These are phyloP conservation scores for Andrena bucephala DNA, from an alignment of 2,888 invertebrate genomes.

Conservation along the genomic window DNA sequence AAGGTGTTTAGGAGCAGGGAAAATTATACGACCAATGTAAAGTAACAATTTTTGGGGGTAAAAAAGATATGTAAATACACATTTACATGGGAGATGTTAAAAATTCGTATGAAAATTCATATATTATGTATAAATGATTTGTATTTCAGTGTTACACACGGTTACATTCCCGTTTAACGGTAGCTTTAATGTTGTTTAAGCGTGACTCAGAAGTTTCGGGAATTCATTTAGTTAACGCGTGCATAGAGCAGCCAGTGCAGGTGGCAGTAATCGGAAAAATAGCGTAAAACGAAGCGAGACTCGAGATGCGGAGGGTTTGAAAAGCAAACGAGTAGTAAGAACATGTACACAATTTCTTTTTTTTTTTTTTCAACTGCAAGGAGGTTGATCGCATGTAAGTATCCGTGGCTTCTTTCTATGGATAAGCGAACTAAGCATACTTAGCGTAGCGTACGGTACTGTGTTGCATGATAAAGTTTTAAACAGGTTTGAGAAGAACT, in stretches of 20 bases:
- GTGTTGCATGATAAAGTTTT: conserved; percentile 72
- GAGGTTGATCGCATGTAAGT: conserved; percentile 73
- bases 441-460: conserved; percentile 67
- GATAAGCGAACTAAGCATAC: conserved; percentile 65
- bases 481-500: conserved; percentile 65
- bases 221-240: conserved; percentile 47
- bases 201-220: conserved; percentile 1
- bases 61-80: conserved; percentile 58
- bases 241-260: conserved; percentile 57
- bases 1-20: conserved; percentile 37
- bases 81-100: conserved; percentile 18
- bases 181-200: conserved; percentile 51
- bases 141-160: conserved; percentile 25
- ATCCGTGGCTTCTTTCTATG: conserved; percentile 77
- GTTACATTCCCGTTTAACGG: conserved; percentile 63
- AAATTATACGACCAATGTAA: conserved; percentile 68
- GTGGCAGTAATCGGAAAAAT: conserved; percentile 26
- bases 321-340: conserved; percentile 13
- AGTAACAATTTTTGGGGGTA: conserved; percentile 39
- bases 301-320: conserved; percentile 7
- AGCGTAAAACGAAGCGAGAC: conserved; percentile 1
- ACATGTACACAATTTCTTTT: conserved; percentile 40
- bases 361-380: conserved; percentile 36
- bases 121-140: conserved; percentile 37
- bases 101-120: conserved; percentile 32